These are phyloP conservation scores for Pissodes strobi DNA, from an alignment of 1,140 invertebrate genomes.

Conservation along the genomic window DNA sequence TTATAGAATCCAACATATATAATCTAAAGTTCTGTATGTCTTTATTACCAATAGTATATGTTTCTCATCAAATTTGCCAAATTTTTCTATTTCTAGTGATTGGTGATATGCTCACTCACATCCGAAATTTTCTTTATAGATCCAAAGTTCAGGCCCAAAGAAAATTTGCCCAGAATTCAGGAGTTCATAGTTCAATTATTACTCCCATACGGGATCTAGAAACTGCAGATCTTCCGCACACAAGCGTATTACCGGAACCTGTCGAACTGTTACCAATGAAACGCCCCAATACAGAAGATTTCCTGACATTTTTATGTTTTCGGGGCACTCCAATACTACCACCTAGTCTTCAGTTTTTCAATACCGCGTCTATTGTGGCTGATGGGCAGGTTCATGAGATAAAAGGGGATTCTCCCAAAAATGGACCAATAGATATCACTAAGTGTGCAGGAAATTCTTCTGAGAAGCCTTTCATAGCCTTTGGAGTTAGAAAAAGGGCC, in stretches of 20 bases:
- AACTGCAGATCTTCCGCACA: constrained; percentile 56
- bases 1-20: no score
- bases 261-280: constrained; percentile 67
- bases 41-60: no score
- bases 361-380: constrained; percentile 55
- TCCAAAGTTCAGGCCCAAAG: constrained; percentile 85
- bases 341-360: constrained; percentile 75
- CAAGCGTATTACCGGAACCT: constrained; percentile 54
- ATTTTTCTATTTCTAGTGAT: constrained; percentile 8
- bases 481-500: constrained; percentile 61
- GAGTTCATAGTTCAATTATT: constrained; percentile 60
- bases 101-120: constrained; percentile 18
- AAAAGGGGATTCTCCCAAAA: constrained; percentile 47
- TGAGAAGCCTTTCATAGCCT: constrained; percentile 58
- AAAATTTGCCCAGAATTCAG: constrained; percentile 86
- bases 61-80: no score
- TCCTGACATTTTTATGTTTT: constrained; percentile 86
- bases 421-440: constrained; percentile 48
- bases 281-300: constrained; percentile 87
- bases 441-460: constrained; percentile 43
- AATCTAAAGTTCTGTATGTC: no score
- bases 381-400: constrained; percentile 47
- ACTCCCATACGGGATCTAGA: constrained; percentile 67
- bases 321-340: constrained; percentile 78
- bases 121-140: constrained; percentile 56